These are phyloP conservation scores for Cyanoderma ruficeps DNA, from an alignment of 2,113 vertebrate species.

Conservation along the genomic window DNA sequence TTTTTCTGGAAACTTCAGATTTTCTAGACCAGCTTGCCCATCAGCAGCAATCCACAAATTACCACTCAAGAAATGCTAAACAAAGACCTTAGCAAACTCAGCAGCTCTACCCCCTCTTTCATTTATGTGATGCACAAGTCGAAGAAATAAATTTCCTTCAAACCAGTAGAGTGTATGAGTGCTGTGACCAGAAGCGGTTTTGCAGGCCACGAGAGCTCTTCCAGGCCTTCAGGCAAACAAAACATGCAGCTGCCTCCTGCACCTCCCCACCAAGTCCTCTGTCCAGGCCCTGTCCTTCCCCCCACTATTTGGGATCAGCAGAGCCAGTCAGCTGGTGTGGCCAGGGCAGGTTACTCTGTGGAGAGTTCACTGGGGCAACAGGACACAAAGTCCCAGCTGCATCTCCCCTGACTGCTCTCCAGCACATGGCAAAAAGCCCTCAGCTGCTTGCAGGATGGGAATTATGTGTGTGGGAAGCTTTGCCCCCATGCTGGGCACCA, in stretches of 20 bases:
- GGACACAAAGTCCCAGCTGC: not conserved
- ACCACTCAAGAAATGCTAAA: not conserved
- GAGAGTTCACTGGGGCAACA: accelerated
- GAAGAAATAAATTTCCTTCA: not conserved
- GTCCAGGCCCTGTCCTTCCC: not conserved
- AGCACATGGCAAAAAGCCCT: accelerated
- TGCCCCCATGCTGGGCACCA: accelerated
- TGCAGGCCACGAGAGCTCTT: not conserved
- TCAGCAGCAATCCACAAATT: not conserved
- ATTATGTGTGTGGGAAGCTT: not conserved
- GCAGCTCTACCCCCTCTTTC: not conserved
- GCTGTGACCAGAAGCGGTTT: not conserved
- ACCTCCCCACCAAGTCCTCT: not conserved
- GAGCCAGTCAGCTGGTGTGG: not conserved
- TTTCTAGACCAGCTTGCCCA: not conserved
- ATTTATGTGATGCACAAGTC: not conserved
- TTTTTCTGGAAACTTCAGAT: not conserved
- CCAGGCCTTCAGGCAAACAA: not conserved
- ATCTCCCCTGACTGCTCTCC: not conserved
- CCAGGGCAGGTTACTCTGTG: accelerated
- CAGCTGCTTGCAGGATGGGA: not conserved
- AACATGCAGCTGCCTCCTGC: not conserved
- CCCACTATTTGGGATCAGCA: not conserved
- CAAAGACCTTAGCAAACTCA: not conserved
- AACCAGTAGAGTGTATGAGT: not conserved